phyloP scores from a whole-genome alignment of 1,140 invertebrate genomes.

The Cardiocondyla obscurior region DNA sequence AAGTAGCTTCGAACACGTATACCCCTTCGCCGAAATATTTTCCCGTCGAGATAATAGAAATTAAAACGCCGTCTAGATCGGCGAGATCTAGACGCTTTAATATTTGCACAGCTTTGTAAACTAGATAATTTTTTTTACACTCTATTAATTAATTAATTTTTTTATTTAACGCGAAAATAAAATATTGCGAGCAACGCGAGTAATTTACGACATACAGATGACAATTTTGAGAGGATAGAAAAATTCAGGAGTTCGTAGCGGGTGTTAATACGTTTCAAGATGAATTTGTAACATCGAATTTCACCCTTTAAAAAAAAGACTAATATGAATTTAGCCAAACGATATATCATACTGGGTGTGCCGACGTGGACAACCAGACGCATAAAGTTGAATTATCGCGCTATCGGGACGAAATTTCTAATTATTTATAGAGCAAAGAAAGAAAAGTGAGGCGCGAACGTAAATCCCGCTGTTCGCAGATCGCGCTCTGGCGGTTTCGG shows the following conservation, averaged over 20 bases:
- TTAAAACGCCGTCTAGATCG: conserved; percentile 29
- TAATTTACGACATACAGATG: neutral
- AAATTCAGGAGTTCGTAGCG: neutral
- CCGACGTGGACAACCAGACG: neutral
- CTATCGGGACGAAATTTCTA: conserved; percentile 4
- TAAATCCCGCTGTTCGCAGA: conserved; percentile 41
- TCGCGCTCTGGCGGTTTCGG: conserved; percentile 22
- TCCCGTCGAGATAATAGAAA: neutral
- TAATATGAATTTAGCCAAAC: neutral
- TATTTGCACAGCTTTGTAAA: neutral
- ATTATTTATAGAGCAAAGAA: conserved; percentile 22
- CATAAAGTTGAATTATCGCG: conserved; percentile 19
- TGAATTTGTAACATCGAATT: neutral
- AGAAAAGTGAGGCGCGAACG: neutral
- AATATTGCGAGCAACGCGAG: neutral
- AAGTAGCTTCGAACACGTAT: conserved; percentile 40
- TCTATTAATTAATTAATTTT: no score
- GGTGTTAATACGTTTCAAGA: neutral
- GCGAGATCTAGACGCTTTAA: neutral
- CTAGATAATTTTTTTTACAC: neutral
- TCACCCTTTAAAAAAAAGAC: neutral
- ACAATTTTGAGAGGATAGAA: no score
- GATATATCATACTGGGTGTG: neutral
- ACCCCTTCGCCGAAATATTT: conserved; percentile 31
- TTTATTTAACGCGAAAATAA: no score